Evolutionary conservation across 2,888 invertebrate genomes (phyloP).

Genomic region (Trisateles emortualis): DNA sequence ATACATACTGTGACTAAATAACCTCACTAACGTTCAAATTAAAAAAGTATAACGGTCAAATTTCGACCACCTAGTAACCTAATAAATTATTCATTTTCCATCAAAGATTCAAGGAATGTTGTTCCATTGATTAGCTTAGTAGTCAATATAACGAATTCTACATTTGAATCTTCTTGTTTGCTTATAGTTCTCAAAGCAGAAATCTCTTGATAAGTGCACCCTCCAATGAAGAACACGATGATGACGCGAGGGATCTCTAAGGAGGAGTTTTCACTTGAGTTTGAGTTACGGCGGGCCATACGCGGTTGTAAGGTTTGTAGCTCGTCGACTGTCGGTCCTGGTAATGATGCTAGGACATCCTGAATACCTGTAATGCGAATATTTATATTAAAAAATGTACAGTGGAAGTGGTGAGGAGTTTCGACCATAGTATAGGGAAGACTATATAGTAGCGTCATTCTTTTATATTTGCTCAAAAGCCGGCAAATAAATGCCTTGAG

Average conservation of each 20-base stretch:
- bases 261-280: constrained; percentile 87
- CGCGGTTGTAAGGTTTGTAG: constrained; percentile 87
- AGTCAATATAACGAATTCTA: constrained; percentile 96
- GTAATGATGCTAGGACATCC: constrained; percentile 93
- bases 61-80: no score
- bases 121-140: constrained; percentile 97
- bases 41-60: no score
- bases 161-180: constrained; percentile 92
- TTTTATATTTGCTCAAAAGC: no score
- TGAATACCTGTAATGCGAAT: constrained; percentile 87
- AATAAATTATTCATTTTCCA: constrained; percentile 78
- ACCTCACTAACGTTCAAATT: no score
- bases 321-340: constrained; percentile 92
- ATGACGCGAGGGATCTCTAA: constrained; percentile 90
- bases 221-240: constrained; percentile 98
- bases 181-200: constrained; percentile 91
- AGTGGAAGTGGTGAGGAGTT: no score
- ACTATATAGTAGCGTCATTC: no score
- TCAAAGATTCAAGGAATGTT: constrained; percentile 92
- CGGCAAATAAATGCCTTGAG: no score
- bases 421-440: no score
- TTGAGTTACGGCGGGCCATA: constrained; percentile 85
- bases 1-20: no score
- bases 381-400: no score
- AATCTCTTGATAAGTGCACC: constrained; percentile 98